Percentiles rank a stretch among this genome's conserved stretches.
phyloP scores from a whole-genome alignment of 1,140 invertebrate species.

The Drosophila punjabiensis region DNA sequence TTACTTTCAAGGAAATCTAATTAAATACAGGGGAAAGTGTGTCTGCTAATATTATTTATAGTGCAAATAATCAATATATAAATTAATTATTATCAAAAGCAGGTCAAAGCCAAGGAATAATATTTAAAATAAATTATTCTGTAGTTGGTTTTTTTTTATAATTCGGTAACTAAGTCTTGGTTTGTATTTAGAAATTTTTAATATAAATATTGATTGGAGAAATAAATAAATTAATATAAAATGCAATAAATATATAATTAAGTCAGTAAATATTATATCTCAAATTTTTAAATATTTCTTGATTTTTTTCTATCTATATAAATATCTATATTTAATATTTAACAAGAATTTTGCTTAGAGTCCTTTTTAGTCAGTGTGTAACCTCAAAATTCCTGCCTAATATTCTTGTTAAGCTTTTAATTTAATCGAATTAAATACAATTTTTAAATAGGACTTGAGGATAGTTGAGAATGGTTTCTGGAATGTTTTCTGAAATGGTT shows the following conservation, averaged over 20 bases:
- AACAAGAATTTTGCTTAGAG: not conserved
- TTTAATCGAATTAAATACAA: slow-evolving; percentile 3
- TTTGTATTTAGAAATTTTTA: no score
- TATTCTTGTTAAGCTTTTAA: not conserved
- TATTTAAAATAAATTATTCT: no score
- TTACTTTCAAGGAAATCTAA: not conserved
- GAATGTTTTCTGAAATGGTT: not conserved
- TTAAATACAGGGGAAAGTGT: not conserved
- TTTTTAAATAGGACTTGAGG: not conserved
- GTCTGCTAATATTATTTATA: not conserved
- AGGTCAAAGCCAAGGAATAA: not conserved
- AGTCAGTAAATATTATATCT: not conserved
- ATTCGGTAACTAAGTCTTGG: no score
- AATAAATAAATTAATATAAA: no score
- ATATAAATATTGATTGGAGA: no score
- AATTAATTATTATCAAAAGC: not conserved
- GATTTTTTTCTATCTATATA: not conserved
- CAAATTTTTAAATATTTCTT: not conserved
- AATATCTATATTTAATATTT: no score
- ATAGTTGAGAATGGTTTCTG: not conserved
- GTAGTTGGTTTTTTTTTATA: not conserved
- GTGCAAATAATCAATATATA: not conserved
- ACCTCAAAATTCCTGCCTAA: not conserved
- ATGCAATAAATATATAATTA: no score
- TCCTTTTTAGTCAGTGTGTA: no score